These are phyloP conservation scores for Helogale parvula DNA, from an alignment of 2,113 vertebrate species.

Conservation along the genomic window DNA sequence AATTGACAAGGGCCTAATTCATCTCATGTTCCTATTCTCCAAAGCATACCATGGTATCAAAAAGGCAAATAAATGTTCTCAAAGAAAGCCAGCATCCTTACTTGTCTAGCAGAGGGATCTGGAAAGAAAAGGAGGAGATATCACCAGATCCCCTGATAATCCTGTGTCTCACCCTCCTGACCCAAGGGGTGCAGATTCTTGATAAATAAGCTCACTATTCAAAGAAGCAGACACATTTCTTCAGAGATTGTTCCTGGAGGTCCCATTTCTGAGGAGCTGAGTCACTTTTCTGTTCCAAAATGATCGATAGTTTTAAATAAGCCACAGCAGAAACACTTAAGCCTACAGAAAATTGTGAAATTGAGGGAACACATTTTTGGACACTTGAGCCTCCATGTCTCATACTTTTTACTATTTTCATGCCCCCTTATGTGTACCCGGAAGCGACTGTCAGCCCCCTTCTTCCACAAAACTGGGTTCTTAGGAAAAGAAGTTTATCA, in stretches of 20 bases:
- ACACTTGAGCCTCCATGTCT: neutral
- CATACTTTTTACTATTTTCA: neutral
- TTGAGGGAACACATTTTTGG: neutral
- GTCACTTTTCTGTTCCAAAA: neutral
- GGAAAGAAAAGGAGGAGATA: constrained; percentile 8
- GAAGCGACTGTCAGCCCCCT: neutral
- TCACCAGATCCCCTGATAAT: neutral
- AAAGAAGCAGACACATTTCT: neutral
- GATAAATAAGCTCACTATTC: neutral
- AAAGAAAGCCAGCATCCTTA: neutral
- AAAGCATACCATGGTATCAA: constrained; percentile 48
- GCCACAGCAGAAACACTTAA: neutral
- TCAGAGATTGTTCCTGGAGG: neutral
- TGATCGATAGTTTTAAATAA: neutral
- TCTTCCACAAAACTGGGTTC: neutral
- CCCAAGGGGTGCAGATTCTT: neutral
- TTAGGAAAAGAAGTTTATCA: neutral
- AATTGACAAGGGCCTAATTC: constrained; percentile 57
- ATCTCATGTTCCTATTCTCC: constrained; percentile 47
- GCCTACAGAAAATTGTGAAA: neutral
- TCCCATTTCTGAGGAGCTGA: neutral
- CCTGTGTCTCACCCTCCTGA: neutral
- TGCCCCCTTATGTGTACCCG: neutral
- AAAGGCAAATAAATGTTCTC: neutral
- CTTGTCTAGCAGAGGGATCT: neutral